Conservation (phyloP, 2,888 invertebrate genomes). For the Elegia similella region DNA sequence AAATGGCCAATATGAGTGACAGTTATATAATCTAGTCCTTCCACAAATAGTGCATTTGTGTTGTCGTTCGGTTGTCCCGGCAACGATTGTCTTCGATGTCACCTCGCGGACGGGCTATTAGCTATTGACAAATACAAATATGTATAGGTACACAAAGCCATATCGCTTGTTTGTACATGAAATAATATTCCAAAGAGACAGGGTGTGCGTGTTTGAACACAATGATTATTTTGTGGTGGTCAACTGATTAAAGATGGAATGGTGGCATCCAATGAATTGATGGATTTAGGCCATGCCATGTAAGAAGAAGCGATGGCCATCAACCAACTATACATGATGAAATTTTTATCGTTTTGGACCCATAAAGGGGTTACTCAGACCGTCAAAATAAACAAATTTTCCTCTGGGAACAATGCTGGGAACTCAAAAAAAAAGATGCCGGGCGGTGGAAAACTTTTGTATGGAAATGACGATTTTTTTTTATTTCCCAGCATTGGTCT, state of each 20-base stretch:
- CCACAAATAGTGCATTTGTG: constrained; percentile 47
- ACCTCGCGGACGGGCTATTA: constrained; percentile 64
- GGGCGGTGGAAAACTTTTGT: no score
- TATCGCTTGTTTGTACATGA: constrained; percentile 29
- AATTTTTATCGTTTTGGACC: no score
- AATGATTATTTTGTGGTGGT: constrained; percentile 46
- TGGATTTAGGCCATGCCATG: constrained; percentile 10
- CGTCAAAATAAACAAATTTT: no score
- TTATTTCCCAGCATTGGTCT: no score
- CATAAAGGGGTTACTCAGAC: no score
- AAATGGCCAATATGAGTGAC: constrained; percentile 21
- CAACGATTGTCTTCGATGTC: constrained; percentile 68
- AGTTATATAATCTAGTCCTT: constrained; percentile 30
- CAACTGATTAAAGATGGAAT: constrained; percentile 18
- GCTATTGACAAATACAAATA: constrained; percentile 70
- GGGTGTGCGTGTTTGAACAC: constrained; percentile 53
- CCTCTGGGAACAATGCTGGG: no score
- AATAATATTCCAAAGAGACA: constrained; percentile 51
- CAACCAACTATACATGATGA: no score
- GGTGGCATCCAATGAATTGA: constrained; percentile 10
- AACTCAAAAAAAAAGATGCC: no score
- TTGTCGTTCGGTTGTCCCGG: constrained; percentile 63
- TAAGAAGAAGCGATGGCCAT: not conserved
- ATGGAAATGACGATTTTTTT: no score
- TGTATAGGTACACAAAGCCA: constrained; percentile 28